Conservation (phyloP, 2,888 invertebrate genomes). For the Leptarthrus brevirostris region DNA sequence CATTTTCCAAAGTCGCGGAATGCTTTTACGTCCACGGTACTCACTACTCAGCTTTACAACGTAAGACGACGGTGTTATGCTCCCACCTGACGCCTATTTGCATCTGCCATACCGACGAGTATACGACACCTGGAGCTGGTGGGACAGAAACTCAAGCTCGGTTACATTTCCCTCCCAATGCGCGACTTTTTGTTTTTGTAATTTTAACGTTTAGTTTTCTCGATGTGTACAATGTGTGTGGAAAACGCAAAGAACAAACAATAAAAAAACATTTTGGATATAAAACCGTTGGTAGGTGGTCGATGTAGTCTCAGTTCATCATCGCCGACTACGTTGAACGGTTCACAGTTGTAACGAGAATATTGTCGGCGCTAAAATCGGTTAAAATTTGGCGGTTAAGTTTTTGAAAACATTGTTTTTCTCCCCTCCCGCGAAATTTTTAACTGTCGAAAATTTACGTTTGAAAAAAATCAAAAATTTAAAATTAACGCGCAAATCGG, state of each 20-base stretch:
- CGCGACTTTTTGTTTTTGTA: constrained; percentile 32
- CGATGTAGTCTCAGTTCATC: constrained; percentile 60
- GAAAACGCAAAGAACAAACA: constrained; percentile 48
- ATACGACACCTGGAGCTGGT: not conserved
- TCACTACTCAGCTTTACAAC: too few species aligned
- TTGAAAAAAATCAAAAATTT: too few species aligned
- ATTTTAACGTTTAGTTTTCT: constrained; percentile 42
- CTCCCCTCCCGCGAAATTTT: too few species aligned
- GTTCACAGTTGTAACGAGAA: constrained; percentile 42
- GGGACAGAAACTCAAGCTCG: not conserved
- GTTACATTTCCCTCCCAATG: constrained; percentile 10
- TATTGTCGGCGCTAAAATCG: constrained; percentile 17
- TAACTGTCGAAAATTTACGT: too few species aligned
- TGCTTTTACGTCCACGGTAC: too few species aligned
- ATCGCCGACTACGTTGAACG: constrained; percentile 58
- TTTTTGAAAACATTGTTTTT: constrained; percentile 15
- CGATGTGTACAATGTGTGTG: constrained; percentile 52
- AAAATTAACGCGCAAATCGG: not conserved
- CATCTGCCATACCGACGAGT: not conserved
- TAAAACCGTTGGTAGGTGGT: constrained; percentile 58
- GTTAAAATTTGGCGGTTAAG: constrained; percentile 10
- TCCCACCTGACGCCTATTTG: not conserved
- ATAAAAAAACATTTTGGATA: constrained; percentile 54
- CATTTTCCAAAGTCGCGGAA: too few species aligned
- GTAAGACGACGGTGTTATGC: not conserved